Base-by-base conservation (phyloP, 2,113 vertebrate species). In the Pao palembangensis region DNA sequence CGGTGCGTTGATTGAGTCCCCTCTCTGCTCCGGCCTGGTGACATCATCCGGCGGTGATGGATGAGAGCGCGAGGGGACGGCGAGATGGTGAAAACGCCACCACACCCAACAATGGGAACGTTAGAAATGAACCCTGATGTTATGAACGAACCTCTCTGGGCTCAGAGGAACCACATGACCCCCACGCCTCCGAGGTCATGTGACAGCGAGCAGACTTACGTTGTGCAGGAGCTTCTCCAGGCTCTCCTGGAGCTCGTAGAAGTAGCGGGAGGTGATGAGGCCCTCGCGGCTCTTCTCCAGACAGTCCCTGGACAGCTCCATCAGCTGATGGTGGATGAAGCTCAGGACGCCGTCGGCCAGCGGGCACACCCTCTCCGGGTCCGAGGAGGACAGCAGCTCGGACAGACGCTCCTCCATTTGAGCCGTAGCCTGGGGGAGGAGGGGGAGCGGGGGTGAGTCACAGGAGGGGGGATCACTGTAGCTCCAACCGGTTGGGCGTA, bases 261-360 rank as follows among this genome's bases (percentile, higher is more conserved):
- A 99, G 86, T 99, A 99, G 49, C 93, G 92, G 57, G 96, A 96
- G 52, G 96, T 96, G 87, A 99, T 95, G 58, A 97, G 93, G 70
- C 94, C 94, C 78, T 93, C 93, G 8, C 83, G 87, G 78, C 94
- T 96, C 76, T 99, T 99, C 83, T 94, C 92, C 87, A 99, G 91
- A 82, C 96, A 98, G 89, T 99, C 95, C 73, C 96, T 89, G 75
- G 93, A 93, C 92, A 98, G 91, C 82, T 99, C 96, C 34, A 95
- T 94, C 82, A 99, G 93, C 88, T 99, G 96, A 71, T 99, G 96
- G 86, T 96, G 94, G 87, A 99, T 95, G 89, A 99, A 99, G 88
- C 94, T 98, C 64, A 99, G 90, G 67, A 95, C 90, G 53, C 96
- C 96, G 57, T 98, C 96, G 1, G 94, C 95, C 88, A 98, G 88